Evolutionary conservation across 2,113 vertebrate species (phyloP).

Genomic region (Oxyura jamaicensis): DNA sequence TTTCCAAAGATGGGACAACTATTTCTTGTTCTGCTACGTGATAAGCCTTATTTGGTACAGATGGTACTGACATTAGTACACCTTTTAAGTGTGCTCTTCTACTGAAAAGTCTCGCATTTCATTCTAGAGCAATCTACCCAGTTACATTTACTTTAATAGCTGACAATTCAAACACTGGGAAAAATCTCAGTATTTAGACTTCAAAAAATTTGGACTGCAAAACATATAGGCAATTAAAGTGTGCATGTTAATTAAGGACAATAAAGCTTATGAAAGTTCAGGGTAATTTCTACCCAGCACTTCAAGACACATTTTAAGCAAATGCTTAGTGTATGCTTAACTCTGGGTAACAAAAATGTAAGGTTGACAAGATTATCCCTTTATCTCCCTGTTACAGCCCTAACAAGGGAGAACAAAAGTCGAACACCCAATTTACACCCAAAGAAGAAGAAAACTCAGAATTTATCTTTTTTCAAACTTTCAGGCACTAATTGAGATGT

Average conservation of each 20-base stretch:
- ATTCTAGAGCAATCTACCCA: neutral
- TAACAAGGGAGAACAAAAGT: neutral
- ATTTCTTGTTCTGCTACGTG: neutral
- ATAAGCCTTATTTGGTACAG: neutral
- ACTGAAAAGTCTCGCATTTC: neutral
- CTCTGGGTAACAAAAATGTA: neutral
- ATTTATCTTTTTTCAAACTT: neutral
- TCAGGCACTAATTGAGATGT: neutral
- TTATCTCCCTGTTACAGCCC: conserved; percentile 58
- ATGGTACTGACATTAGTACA: neutral
- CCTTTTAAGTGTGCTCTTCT: neutral
- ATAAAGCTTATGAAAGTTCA: neutral
- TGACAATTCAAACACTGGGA: neutral
- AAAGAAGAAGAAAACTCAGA: neutral
- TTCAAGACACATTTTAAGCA: neutral
- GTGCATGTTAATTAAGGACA: neutral
- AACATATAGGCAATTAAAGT: neutral
- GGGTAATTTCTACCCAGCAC: neutral
- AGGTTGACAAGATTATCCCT: conserved; percentile 38
- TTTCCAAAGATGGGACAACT: neutral
- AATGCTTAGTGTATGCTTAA: neutral
- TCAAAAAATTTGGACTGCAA: neutral
- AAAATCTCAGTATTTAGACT: neutral
- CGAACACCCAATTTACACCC: neutral
- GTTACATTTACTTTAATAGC: neutral